These are phyloP conservation scores for Vespertilio murinus DNA, from an alignment of 2,797 vertebrate genomes.

Conservation along the genomic window DNA sequence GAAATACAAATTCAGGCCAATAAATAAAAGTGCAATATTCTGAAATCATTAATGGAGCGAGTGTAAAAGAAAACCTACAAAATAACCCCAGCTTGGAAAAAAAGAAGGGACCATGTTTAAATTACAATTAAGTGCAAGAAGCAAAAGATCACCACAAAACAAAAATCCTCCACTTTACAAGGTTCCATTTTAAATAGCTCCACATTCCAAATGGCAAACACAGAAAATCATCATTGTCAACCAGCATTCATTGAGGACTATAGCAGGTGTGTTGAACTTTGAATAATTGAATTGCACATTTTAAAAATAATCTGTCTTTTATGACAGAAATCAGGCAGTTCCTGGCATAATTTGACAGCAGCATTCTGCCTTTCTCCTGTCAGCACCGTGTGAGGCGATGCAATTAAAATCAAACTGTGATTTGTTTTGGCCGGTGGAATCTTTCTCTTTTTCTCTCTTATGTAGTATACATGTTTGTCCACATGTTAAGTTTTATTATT, in stretches of 20 bases:
- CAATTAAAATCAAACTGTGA: slow-evolving; percentile 71
- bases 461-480: slow-evolving; percentile 18
- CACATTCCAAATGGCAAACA: slow-evolving; percentile 52
- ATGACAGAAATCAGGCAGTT: slow-evolving; percentile 73
- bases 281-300: slow-evolving; percentile 76
- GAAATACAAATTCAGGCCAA: slow-evolving; percentile 1
- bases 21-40: slow-evolving; percentile 22
- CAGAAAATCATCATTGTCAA: slow-evolving; percentile 50
- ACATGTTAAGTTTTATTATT: slow-evolving; percentile 22
- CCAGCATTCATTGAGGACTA: slow-evolving; percentile 59
- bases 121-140: slow-evolving; percentile 23
- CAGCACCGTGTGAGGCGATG: slow-evolving; percentile 48
- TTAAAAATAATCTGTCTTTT: slow-evolving; percentile 76
- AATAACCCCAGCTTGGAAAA: slow-evolving; percentile 19
- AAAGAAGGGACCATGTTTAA: not conserved
- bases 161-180: slow-evolving; percentile 4
- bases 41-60: slow-evolving; percentile 4
- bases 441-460: slow-evolving; percentile 43
- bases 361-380: slow-evolving; percentile 41
- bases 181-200: slow-evolving; percentile 41
- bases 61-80: not conserved
- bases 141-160: slow-evolving; percentile 16
- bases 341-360: slow-evolving; percentile 72
- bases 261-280: slow-evolving; percentile 60
- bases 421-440: slow-evolving; percentile 63